Conservation (phyloP, 2,113 vertebrate species). For the Raja brachyura region DNA sequence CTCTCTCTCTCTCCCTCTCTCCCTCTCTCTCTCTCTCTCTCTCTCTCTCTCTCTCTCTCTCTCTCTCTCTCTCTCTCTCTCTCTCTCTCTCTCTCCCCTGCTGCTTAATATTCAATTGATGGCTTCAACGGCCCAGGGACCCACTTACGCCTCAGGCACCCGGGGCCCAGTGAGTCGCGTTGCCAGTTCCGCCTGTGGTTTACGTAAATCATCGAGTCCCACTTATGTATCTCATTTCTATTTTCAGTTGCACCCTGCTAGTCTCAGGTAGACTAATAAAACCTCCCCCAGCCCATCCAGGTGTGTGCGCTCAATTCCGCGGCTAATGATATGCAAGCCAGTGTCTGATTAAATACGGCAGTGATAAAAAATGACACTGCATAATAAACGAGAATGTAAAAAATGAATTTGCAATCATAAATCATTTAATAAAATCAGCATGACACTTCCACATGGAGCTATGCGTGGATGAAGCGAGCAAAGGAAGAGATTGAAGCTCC, state of each 20-base stretch:
- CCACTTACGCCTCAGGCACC: background rate
- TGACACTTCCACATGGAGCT: slow-evolving; percentile 49
- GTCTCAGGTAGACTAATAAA: slow-evolving; percentile 55
- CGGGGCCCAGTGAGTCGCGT: background rate
- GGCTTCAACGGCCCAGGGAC: background rate
- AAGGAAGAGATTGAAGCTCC: background rate
- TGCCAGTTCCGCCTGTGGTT: background rate
- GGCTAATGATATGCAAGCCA: slow-evolving; percentile 83
- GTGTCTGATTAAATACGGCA: slow-evolving; percentile 74
- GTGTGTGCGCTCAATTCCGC: slow-evolving; percentile 63
- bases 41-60: no score
- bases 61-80: no score
- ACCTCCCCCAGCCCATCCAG: slow-evolving; percentile 61
- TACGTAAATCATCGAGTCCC: slow-evolving; percentile 1
- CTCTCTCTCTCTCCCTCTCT: no score
- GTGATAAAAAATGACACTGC: slow-evolving; percentile 79
- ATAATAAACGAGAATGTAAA: slow-evolving; percentile 78
- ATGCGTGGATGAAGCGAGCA: background rate
- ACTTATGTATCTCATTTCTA: background rate
- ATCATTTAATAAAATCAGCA: slow-evolving; percentile 75
- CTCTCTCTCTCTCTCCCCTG: no score
- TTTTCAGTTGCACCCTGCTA: slow-evolving; percentile 50
- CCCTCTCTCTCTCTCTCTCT: no score
- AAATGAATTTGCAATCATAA: slow-evolving; percentile 80
- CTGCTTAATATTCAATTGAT: background rate